Evolutionary conservation across 30 jellyfish, hydroid and myxozoan genomes (phyloP), one percentile per base, ranked within the genome.

Genomic region (Pelagia noctiluca): DNA sequence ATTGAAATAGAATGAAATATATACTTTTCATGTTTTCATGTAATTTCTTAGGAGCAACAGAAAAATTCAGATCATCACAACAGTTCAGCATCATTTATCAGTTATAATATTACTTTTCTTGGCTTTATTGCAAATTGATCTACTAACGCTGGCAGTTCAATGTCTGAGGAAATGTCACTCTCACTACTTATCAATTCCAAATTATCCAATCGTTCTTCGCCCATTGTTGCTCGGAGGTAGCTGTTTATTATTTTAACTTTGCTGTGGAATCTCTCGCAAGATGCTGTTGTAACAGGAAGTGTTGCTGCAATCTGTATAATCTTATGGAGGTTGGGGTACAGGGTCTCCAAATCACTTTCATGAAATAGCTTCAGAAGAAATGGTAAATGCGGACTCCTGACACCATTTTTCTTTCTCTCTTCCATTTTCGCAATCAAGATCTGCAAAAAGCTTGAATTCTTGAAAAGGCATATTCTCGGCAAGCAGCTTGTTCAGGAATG

Each of bases 281-380:
- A n/a, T n/a, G n/a, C n/a, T n/a, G n/a, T n/a, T n/a, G n/a, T n/a
- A n/a, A n/a, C n/a, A n/a, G n/a, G n/a, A n/a, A n/a, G n/a, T n/a
- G n/a, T n/a, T n/a, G n/a, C n/a, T n/a, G n/a, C n/a, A n/a, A n/a
- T n/a, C 67, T 4, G 31, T 21, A 21, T 66, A 8, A 23, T 7
- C 64, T 66, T 66, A 7, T n/a, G 30, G 16, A 30, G 16, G 79
- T 23, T 30, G 19, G 79, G 79, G 79, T 66, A 66, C 25, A 66
- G 67, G 79, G 68, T 5, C 79, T 66, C 65, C 79, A 66, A 24
- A 66, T 66, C 79, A 66, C 64, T 66, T 66, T 66, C 79, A 21
- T 29, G 79, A 66, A 66, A 66, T 24, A 21, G 12, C 31, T 66
- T 66, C 79, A 66, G 25, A 7, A 66, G 79, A 21, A 66, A 66